Base-by-base conservation (phyloP, 2,113 vertebrate genomes). In the Leptosomus discolor region DNA sequence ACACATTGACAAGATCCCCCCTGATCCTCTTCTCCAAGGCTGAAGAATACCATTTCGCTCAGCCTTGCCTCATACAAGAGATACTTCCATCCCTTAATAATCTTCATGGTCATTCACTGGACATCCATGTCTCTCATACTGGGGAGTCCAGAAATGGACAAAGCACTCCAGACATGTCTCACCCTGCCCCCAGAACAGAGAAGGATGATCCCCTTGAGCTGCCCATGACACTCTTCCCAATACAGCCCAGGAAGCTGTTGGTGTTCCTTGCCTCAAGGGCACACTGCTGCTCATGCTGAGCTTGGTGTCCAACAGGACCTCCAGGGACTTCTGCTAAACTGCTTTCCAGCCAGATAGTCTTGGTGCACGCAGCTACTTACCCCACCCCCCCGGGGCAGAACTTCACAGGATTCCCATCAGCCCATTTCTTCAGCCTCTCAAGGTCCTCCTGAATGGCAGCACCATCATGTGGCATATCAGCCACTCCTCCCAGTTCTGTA, bases 121-220 rank as follows among this genome's bases (percentile, higher is more conserved):
- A 85, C 45, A 4, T 17, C 11, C 32, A 34, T 23, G 5, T 60
- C 3, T 37, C 37, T 61, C n/a, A 37, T 3, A 58, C 32, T 16
- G 26, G 5, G 15, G 22, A 69, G 48, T 5, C 37, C 30, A 78
- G 46, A 60, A 85, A 2, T 5, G 2, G 41, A 54, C 19, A 90
- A 77, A 45, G 32, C 24, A 85, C 12, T 39, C 34, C 48, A 85
- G 17, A 50, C 15, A 4, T 9, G 12, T 51, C 21, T 61, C 23
- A 53, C 0, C 2, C n/a, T n/a, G n/a, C n/a, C 12, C 8, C 4
- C 3, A 4, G 14, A 32, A 22, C 0, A 50, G 10, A 85, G 24
- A 85, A 88, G 11, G 45, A 50, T 36, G 30, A 71, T 21, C 6
- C 10, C 22, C 41, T 32, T 7, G 5, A 68, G 32, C 32, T 58